Base-by-base conservation (phyloP, 2,888 invertebrate genomes). In the Morinoia aosen region DNA sequence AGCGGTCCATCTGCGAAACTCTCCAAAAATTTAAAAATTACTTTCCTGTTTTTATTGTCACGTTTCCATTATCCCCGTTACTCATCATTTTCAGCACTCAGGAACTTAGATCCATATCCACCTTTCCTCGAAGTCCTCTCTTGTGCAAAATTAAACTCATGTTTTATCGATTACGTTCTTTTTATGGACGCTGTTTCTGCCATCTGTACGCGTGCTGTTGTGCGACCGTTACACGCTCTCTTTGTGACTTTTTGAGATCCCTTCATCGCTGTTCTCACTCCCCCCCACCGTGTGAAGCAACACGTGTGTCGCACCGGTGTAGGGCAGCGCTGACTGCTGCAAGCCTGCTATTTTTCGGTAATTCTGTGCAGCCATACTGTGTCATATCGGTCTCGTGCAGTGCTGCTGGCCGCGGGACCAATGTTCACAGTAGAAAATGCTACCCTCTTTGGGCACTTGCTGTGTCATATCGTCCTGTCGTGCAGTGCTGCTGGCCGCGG, bases 241-340 rank as follows among this genome's bases (percentile, higher is more conserved):
- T 76, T 76, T 76, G 76, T 76, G 76, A 76, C 76, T 76, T 76
- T 76, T 33, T 76, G 25, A 76, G 25, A 33, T 19, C 33, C 76
- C 76, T 33, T 76, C 10, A 16, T 16, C 16, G 25, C 76, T 33
- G 16, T 0, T 19, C 76, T 33, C 76, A 76, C 76, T 76, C 76
- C 76, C 76, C 76, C 76, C 76, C 76, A 76, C 76, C 33, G 76
- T 76, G 76, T 76, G 76, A 76, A 76, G 76, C 33, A 76, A 76
- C 76, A 76, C 76, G 76, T 76, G 76, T 76, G 76, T 33, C 76
- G 25, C 76, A 76, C 48, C 48, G 33, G 40, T 90, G 90, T 76
- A 16, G 40, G 40, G 40, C 90, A 48, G 90, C 90, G 40, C 90
- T 1, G 16, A 39, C 25, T 48, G 12, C 48, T 25, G 90, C 90